These are phyloP conservation scores for Zootoca vivipara DNA, from an alignment of 2,113 vertebrate species.

Conservation along the genomic window DNA sequence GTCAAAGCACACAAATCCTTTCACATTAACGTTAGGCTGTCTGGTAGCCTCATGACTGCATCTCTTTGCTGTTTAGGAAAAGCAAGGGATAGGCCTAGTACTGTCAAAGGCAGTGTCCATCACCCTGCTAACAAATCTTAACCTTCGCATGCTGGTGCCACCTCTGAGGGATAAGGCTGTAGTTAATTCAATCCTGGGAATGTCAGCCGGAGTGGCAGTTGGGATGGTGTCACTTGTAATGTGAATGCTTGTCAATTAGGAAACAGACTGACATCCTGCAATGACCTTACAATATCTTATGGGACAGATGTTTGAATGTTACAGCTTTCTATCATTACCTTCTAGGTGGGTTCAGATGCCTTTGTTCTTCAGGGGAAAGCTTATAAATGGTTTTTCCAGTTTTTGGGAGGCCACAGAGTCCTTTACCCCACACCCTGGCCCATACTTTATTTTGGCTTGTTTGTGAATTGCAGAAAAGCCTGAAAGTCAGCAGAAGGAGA, in stretches of 20 bases:
- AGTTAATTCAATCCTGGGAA: background rate
- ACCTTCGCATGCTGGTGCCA: background rate
- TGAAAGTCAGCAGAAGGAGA: background rate
- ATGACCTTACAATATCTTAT: background rate
- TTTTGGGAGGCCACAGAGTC: background rate
- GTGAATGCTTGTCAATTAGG: background rate
- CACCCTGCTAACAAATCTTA: background rate
- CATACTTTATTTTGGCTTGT: background rate
- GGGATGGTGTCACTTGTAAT: background rate
- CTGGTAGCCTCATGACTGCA: accelerated
- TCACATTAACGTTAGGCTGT: background rate
- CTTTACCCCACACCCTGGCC: background rate
- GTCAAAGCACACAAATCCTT: background rate
- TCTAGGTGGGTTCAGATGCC: background rate
- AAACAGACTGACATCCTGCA: background rate
- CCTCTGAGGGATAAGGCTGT: background rate
- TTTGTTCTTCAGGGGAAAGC: background rate
- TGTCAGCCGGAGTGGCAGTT: background rate
- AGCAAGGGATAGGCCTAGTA: background rate
- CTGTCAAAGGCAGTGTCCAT: background rate
- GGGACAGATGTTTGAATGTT: background rate
- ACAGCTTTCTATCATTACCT: background rate
- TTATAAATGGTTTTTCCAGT: background rate
- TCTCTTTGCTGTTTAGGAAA: background rate
- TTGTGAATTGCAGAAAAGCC: background rate